Base-by-base conservation (phyloP, 1,140 invertebrate genomes). In the Proctacanthus coquilletti region DNA sequence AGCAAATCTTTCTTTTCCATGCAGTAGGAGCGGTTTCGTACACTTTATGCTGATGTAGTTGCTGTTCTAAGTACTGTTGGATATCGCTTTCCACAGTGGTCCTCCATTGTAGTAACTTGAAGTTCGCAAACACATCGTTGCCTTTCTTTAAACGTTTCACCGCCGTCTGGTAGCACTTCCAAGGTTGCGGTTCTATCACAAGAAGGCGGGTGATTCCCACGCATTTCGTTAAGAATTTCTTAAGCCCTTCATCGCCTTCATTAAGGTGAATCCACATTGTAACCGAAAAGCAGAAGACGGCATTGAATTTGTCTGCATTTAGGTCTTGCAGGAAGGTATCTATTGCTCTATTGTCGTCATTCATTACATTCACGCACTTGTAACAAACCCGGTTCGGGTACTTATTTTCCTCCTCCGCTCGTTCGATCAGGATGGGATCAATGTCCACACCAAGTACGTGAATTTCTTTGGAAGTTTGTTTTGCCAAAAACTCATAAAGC, bases 201-300 rank as follows among this genome's bases (percentile, higher is more conserved):
- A 86, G 50, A 23, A 71, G 61, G 25, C 70, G 61, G 2, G 71
- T 54, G 8, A 69, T 40, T 14, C 51, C 40, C 33, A 68, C 69
- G 3, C 80, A 54, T 14, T 64, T 63, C 11, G 60, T 42, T 8
- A 84, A 55, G 57, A 80, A 79, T 5, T 55, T 38, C 34, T 61
- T 48, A 11, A 85, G 52, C 2, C 77, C 80, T 4, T 61, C 52
- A 65, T 87, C 84, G 10, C 82, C 80, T 59, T 78, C 62, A 55
- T 86, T 86, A 18, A 87, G 50, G 57, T 87, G 84, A 45, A 87
- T 81, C 84, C 84, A 87, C 81, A 87, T 84, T 11, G 81, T 83
- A 10, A 84, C 70, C 13, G 82, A 84, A 57, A 86, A 84, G 51
- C 77, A 82, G 53, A 81, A 84, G 18, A 71, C 63, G 11, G 74